Evolutionary conservation across 1,140 invertebrate genomes (phyloP).

Genomic region (Drosophila yakuba): DNA sequence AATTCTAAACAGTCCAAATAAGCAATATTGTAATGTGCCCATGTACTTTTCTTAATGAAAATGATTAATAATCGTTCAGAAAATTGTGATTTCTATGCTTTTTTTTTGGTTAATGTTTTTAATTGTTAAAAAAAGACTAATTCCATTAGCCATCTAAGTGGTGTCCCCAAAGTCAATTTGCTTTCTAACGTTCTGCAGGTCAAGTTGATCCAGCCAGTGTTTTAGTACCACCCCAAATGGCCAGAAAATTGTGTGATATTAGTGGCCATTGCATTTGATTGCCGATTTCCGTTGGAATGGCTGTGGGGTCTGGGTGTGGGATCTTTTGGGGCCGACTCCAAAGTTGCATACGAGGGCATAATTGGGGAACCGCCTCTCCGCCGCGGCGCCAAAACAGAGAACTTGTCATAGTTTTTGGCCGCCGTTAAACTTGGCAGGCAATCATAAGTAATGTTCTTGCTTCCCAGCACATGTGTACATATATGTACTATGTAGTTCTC

Average conservation of each 20-base stretch:
- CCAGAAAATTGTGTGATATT: conserved; percentile 44
- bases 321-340: conserved; percentile 8
- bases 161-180: conserved; percentile 9
- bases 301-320: conserved; percentile 4
- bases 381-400: conserved; percentile 38
- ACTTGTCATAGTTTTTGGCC: conserved; percentile 64
- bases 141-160: conserved; percentile 4
- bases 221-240: conserved; percentile 25
- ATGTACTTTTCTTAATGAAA: too few species aligned
- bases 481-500: not conserved
- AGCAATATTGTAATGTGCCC: too few species aligned
- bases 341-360: conserved; percentile 34
- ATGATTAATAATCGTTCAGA: too few species aligned
- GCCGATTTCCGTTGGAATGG: conserved; percentile 36
- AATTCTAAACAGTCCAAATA: too few species aligned
- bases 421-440: conserved; percentile 62
- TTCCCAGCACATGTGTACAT: conserved; percentile 11
- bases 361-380: conserved; percentile 23
- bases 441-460: conserved; percentile 61
- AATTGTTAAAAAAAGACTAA: not conserved
- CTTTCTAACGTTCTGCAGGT: conserved; percentile 16
- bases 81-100: too few species aligned
- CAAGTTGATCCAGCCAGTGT: conserved; percentile 1
- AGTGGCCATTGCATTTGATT: conserved; percentile 50
- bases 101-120: not conserved